Percentiles rank a stretch among this genome's conserved stretches.
Evolutionary conservation across 2,888 invertebrate species (phyloP).

Genomic region (Allygus modestus): DNA sequence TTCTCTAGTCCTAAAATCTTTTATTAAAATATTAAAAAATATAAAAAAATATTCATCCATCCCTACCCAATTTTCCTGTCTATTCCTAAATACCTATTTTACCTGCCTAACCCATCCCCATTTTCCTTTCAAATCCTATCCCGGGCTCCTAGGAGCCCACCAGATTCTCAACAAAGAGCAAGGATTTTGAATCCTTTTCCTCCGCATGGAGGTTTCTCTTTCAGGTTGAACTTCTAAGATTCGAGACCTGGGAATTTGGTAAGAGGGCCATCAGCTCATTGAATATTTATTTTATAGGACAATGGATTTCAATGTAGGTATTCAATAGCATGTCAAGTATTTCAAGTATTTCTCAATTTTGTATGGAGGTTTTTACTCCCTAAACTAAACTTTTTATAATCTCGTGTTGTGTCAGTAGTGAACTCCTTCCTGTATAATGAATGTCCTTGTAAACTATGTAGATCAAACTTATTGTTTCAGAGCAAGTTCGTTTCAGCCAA

Average conservation of each 20-base stretch:
- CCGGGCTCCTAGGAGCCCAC: conserved; percentile 58
- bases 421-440: no score
- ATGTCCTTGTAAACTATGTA: no score
- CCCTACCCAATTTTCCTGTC: conserved; percentile 40
- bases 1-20: conserved; percentile 60
- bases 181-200: conserved; percentile 56
- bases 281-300: no score
- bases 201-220: conserved; percentile 55
- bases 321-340: no score
- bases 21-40: conserved; percentile 58
- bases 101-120: conserved; percentile 24
- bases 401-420: no score
- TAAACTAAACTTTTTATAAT: no score
- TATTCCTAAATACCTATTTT: conserved; percentile 24
- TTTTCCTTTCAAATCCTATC: conserved; percentile 29
- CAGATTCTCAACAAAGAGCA: conserved; percentile 55
- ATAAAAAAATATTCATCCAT: conserved; percentile 62
- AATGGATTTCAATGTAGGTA: no score
- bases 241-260: background rate
- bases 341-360: no score
- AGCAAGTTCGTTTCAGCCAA: no score
- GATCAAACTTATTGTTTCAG: no score
- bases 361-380: no score
- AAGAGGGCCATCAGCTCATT: no score
- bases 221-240: conserved; percentile 48